phyloP scores from a whole-genome alignment of 2,113 vertebrate genomes.

The Cyprinus carpio region DNA sequence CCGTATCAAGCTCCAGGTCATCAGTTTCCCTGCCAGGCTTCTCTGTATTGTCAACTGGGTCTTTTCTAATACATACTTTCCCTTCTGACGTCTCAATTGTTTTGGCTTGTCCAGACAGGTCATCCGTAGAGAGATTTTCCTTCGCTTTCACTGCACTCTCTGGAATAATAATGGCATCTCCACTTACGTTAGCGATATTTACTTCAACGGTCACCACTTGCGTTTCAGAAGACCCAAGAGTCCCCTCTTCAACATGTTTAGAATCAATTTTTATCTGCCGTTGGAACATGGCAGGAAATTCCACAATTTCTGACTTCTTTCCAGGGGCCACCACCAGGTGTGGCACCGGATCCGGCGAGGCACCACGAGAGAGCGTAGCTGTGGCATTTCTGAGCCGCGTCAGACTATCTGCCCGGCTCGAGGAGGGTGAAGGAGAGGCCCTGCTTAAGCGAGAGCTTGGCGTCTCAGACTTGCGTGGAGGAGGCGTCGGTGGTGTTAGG shows the following conservation, averaged over 20 bases:
- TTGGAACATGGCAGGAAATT: conserved; percentile 80
- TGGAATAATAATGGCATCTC: conserved; percentile 58
- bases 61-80: conserved; percentile 67
- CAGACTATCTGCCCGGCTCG: conserved; percentile 80
- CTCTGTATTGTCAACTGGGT: conserved; percentile 62
- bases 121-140: conserved; percentile 65
- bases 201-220: neutral
- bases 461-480: conserved; percentile 69
- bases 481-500: conserved; percentile 70
- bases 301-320: conserved; percentile 82
- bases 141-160: conserved; percentile 64
- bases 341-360: conserved; percentile 65
- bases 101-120: conserved; percentile 65
- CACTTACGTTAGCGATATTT: neutral
- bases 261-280: conserved; percentile 82
- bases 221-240: conserved; percentile 53
- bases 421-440: conserved; percentile 76
- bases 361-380: conserved; percentile 78
- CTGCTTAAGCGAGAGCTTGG: conserved; percentile 71
- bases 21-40: conserved; percentile 61
- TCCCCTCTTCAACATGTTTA: conserved; percentile 52
- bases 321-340: conserved; percentile 70
- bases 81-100: conserved; percentile 73
- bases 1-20: conserved; percentile 63
- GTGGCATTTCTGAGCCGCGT: conserved; percentile 84